A percentile compares a stretch with the other conserved stretches of the same genome.
These are phyloP conservation scores for Lutjanus erythropterus DNA, from an alignment of 2,113 vertebrate genomes.

Conservation along the genomic window DNA sequence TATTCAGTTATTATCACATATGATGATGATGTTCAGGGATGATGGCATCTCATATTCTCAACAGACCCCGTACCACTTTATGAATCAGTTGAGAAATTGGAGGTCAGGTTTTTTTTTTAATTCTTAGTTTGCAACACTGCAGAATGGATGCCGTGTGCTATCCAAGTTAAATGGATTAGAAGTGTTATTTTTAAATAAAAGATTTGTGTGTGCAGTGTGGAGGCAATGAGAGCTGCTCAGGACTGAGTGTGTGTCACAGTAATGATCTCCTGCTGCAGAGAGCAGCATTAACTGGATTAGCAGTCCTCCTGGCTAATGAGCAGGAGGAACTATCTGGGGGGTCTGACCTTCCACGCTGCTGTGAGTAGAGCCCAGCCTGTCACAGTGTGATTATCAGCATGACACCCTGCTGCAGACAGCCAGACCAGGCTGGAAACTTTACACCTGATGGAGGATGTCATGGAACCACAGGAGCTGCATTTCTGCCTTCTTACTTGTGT, in stretches of 20 bases:
- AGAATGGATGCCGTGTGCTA: not conserved
- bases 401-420: not conserved
- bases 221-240: not conserved
- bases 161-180: not conserved
- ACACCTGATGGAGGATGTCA: conserved; percentile 4
- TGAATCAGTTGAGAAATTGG: not conserved
- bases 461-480: not conserved
- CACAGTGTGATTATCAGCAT: conserved; percentile 34
- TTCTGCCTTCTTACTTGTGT: not conserved
- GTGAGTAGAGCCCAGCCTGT: conserved; percentile 13
- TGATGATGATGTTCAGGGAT: not conserved
- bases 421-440: not conserved
- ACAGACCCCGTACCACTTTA: not conserved
- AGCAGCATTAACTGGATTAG: conserved; percentile 60
- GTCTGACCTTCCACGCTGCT: conserved; percentile 50
- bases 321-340: conserved; percentile 27
- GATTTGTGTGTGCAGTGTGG: not conserved
- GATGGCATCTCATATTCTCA: not conserved
- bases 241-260: not conserved
- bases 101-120: not conserved
- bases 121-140: not conserved
- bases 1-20: no score
- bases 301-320: conserved; percentile 48
- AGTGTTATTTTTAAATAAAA: no score
- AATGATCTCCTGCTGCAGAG: conserved; percentile 42